Conservation (phyloP, 2,797 vertebrate genomes). For the Cossypha heuglini region DNA sequence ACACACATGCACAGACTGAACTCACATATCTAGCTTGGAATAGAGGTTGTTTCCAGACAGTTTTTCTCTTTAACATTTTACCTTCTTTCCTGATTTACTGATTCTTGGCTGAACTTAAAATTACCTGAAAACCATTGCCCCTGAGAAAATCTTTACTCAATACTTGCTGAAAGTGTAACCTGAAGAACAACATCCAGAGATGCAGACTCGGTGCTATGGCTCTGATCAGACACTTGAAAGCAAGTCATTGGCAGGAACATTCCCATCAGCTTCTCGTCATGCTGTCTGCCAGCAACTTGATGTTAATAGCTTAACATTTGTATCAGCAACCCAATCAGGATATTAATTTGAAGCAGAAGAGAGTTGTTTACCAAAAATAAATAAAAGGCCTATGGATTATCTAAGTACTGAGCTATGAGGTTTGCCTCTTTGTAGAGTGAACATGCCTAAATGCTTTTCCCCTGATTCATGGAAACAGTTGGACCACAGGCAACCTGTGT, state of each 20-base stretch:
- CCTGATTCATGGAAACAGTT: constrained; percentile 14
- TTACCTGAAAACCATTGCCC: not conserved
- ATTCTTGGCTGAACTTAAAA: not conserved
- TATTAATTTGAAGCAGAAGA: constrained; percentile 49
- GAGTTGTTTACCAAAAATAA: constrained; percentile 46
- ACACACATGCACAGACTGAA: not conserved
- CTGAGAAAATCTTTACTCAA: not conserved
- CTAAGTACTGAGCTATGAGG: not conserved
- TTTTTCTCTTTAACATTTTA: not conserved
- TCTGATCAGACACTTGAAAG: not conserved
- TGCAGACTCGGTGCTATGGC: not conserved
- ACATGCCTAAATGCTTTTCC: constrained; percentile 5
- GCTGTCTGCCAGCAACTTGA: not conserved
- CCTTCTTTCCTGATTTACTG: not conserved
- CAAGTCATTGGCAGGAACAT: not conserved
- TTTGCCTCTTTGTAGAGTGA: not conserved
- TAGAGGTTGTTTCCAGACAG: not conserved
- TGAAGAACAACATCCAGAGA: not conserved
- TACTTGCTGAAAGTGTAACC: not conserved
- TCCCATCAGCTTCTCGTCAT: not conserved
- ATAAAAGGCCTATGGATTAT: not conserved
- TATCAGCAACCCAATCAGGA: not conserved
- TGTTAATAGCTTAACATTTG: not conserved
- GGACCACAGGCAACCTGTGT: not conserved
- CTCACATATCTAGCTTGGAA: not conserved